phyloP scores from a whole-genome alignment of 2,113 vertebrate species.

The Pseudorhombus dupliciocellatus region DNA sequence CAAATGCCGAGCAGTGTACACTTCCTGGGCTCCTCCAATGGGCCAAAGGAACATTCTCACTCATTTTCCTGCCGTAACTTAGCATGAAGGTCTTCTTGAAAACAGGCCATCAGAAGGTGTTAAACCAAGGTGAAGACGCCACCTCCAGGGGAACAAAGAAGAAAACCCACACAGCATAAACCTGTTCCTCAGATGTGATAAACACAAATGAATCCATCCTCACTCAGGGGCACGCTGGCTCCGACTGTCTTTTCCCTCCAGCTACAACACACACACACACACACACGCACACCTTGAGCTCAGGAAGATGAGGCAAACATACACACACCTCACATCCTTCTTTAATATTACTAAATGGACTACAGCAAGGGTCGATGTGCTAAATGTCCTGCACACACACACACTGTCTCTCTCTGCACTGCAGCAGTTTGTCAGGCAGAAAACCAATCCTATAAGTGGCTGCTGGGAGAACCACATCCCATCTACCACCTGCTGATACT shows the following conservation, averaged over 20 bases:
- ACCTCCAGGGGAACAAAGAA: constrained; percentile 26
- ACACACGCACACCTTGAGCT: not conserved
- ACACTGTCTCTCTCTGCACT: constrained; percentile 47
- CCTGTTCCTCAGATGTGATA: constrained; percentile 19
- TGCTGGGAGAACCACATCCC: constrained; percentile 59
- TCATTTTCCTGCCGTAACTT: constrained; percentile 45
- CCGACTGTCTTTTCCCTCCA: not conserved
- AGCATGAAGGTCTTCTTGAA: constrained; percentile 53
- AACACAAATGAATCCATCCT: constrained; percentile 32
- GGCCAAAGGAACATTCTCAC: constrained; percentile 13
- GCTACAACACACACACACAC: not conserved
- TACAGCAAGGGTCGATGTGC: constrained; percentile 35
- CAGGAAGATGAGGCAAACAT: not conserved
- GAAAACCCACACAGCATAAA: constrained; percentile 20
- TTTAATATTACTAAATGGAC: constrained; percentile 49
- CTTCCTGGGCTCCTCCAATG: constrained; percentile 19
- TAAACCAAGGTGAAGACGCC: not conserved
- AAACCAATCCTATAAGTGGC: constrained; percentile 63
- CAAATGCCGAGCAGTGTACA: constrained; percentile 3
- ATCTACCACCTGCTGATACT: constrained; percentile 66
- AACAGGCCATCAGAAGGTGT: constrained; percentile 36
- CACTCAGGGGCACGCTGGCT: constrained; percentile 21
- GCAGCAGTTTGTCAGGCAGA: constrained; percentile 69
- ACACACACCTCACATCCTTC: constrained; percentile 17
- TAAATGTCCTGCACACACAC: constrained; percentile 40